Evolutionary conservation across 2,113 vertebrate species (phyloP), one percentile per base, ranked within the genome.

Genomic region (Clarias magur): DNA sequence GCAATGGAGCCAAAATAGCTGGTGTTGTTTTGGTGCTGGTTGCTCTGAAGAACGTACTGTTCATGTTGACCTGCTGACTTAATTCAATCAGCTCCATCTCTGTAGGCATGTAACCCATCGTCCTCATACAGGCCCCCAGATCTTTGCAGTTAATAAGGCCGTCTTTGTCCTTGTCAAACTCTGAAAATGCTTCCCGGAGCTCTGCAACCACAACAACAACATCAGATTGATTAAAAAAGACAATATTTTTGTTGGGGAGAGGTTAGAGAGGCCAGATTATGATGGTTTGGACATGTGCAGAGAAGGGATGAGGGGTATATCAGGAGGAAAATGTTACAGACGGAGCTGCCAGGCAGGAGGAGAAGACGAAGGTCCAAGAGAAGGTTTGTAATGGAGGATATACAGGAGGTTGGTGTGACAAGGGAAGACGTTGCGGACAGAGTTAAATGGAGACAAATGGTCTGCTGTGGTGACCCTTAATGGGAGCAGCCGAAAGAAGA

Each of bases 21-120:
- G 56, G 23, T 57, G 11, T 0, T 57, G 53, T 80, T 11, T 38
- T 2, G n/a, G n/a, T n/a, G 2, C 8, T 6, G 25, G 54, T 53
- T 63, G 60, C 1, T 67, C 54, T n/a, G 57, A 34, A 42, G 34
- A 15, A 94, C 97, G 96, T 94, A 99, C 98, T 0, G 92, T 99
- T 99, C 98, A 99, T 99, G 95, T 99, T 99, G 94, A 99, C 98
- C 94, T 99, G 98, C 94, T 99, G 98, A 86, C 98, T 99, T 27
- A 99, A 94, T 87, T 99, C 98, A 1, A 99, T 99, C 34, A 99
- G 95, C 93, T 99, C 98, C 98, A 99, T 99, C 94, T 99, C 98
- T 0, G 98, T 99, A 38, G 98, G 98, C 98, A 99, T 99, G 95
- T 99, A 99, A 68, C 98, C 98, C 98, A 99, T 99, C 21, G 98